Base-by-base conservation (phyloP, 37 sponge, comb jelly and placozoan species). In the Aphrocallistes beatrix region DNA sequence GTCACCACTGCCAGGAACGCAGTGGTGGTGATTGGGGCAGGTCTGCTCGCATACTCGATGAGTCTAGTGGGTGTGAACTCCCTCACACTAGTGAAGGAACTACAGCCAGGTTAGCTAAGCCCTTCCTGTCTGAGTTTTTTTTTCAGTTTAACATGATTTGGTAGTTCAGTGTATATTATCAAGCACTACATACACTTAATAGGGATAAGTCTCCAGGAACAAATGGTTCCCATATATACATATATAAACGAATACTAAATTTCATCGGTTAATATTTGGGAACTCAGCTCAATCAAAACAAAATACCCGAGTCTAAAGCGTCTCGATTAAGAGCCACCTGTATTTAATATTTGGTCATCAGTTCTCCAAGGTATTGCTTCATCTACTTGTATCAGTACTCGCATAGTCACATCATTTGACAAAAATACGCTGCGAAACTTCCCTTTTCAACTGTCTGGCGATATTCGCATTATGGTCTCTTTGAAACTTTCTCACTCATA, bases 11-110 rank as follows among this genome's bases (percentile, higher is more conserved):
- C 87, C 30, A 90, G 89, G 60, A 98, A 95, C 88, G 96, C 94
- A 21, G 90, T 98, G 23, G 92, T 98, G 32, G 96, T 95, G 36
- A 34, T 95, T n/a, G 23, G 88, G 36, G 94, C 90, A 21, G 92
- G 87, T 36, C 82, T 93, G 50, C 50, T 93, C 0, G 92, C 89
- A 0, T 89, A 50, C 86, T 19, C 86, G 23, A 82, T 95, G 81
- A 40, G 45, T 51, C 19, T 81, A 6, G 25, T 21, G 21, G 28
- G 37, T 0, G 42, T 39, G 30, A n/a, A 82, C 40, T 36, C 36
- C 32, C 49, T 87, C 13, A 87, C 50, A n/a, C 69, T 87, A 38
- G 69, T 87, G 23, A 81, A 34, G 30, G 39, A 87, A 1, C 38
- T 87, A 0, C 8, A 38, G 32, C 38, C 38, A 30, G 87, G 87